Base-by-base conservation (phyloP, 2,888 invertebrate genomes). In the Spisula solida region DNA sequence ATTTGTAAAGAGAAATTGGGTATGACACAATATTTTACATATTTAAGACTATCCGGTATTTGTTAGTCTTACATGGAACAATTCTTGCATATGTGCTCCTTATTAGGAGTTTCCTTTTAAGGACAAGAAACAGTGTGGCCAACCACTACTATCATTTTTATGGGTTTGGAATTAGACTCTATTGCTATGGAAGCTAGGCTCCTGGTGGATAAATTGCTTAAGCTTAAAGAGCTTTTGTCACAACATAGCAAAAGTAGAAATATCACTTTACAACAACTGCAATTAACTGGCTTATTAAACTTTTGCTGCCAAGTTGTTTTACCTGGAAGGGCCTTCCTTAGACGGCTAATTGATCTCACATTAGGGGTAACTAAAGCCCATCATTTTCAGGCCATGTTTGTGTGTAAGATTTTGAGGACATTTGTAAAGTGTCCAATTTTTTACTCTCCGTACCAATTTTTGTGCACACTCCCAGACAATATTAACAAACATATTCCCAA, bases 241-340 rank as follows among this genome's bases (percentile, higher is more conserved):
- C 0, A 34, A 6, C 48, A 80, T n/a, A 75, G 56, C 5, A 75
- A 82, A 31, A 6, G 31, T 14, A 41, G 88, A 8, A 82, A 89
- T 60, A 48, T 78, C 18, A 82, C 86, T 1, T 55, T 89, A 6
- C 82, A 70, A 51, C 66, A 86, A 4, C 47, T 89, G 16, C 88
- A 89, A 51, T 80, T 90, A 8, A 25, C 90, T 4, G 91, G 90
- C 18, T 75, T 90, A 0, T 41, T 91, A n/a, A 88, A 88, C 87
- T 91, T 91, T 56, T 85, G 87, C 25, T 90, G 87, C 56, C 47
- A 70, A 12, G 90, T 88, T 0, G 85, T 91, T 0, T 18, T 78
- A 10, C 85, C 90, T 10, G 90, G 91, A 1, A 82, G 90, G 10
- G 41, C 41, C 75, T 91, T 91, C 34, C 31, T 90, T 18, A 48